Conservation (phyloP, 2,113 vertebrate genomes). For the Tetrao urogallus region DNA sequence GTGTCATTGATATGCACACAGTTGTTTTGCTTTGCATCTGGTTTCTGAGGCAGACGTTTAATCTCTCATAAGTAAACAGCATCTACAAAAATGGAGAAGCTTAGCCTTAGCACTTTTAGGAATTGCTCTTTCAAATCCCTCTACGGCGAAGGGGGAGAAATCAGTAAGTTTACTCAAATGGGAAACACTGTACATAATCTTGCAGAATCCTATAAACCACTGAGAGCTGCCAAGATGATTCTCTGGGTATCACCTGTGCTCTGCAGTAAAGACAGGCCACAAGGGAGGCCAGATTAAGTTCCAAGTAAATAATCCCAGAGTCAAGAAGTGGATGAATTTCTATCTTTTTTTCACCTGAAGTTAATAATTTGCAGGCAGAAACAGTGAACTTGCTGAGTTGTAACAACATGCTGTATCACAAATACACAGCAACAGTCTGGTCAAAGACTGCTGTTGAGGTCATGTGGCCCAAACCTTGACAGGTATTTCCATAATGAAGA, state of each 20-base stretch:
- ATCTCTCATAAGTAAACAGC: background rate
- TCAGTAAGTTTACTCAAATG: background rate
- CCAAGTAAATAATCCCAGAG: slow-evolving; percentile 18
- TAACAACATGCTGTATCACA: background rate
- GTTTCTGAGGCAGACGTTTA: background rate
- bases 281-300: slow-evolving; percentile 50
- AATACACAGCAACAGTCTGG: background rate
- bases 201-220: slow-evolving; percentile 50
- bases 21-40: background rate
- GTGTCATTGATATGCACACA: background rate
- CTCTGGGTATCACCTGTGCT: slow-evolving; percentile 12
- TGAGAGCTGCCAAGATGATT: slow-evolving; percentile 11
- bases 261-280: slow-evolving; percentile 5
- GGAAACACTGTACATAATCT: slow-evolving; percentile 44
- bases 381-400: background rate
- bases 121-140: background rate
- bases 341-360: background rate
- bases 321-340: background rate
- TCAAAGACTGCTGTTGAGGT: background rate
- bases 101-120: background rate
- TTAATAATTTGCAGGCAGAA: background rate
- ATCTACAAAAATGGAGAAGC: background rate
- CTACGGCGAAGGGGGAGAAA: background rate
- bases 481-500: background rate
- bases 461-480: background rate